phyloP scores from a whole-genome alignment of 2,113 vertebrate genomes.

The Marmota monax region DNA sequence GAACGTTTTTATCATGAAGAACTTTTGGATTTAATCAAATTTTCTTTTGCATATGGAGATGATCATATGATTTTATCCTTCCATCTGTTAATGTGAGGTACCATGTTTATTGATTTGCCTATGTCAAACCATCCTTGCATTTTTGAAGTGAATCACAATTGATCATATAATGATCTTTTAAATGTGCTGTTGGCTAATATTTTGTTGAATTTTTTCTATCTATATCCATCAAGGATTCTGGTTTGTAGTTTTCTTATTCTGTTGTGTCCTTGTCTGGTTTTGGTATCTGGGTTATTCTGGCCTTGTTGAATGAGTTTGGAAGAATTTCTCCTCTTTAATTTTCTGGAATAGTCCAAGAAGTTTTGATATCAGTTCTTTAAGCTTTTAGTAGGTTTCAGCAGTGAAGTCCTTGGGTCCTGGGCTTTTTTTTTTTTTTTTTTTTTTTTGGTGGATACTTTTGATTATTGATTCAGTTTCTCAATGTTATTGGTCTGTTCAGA shows the following conservation, averaged over 20 bases:
- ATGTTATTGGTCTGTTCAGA: too few species aligned
- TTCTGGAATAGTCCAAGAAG: too few species aligned
- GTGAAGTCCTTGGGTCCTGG: neutral
- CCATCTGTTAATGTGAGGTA: neutral
- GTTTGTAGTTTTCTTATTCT: neutral
- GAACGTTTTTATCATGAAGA: neutral
- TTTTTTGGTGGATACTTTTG: neutral
- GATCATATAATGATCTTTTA: too few species aligned
- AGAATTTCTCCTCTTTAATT: too few species aligned
- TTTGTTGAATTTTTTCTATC: too few species aligned
- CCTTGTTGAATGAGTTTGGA: too few species aligned
- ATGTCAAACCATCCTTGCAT: neutral
- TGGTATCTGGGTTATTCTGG: neutral
- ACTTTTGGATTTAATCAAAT: neutral
- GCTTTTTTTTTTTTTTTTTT: neutral
- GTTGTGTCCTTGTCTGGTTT: neutral
- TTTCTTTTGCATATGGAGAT: neutral
- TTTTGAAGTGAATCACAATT: neutral
- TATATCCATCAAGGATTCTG: too few species aligned
- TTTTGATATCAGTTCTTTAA: neutral
- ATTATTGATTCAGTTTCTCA: neutral
- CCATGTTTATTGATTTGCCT: neutral
- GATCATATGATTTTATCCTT: neutral
- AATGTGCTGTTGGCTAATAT: too few species aligned
- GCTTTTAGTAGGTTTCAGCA: neutral